These are phyloP conservation scores for Eptatretus burgeri DNA, from an alignment of 2,113 vertebrate species.

Conservation along the genomic window DNA sequence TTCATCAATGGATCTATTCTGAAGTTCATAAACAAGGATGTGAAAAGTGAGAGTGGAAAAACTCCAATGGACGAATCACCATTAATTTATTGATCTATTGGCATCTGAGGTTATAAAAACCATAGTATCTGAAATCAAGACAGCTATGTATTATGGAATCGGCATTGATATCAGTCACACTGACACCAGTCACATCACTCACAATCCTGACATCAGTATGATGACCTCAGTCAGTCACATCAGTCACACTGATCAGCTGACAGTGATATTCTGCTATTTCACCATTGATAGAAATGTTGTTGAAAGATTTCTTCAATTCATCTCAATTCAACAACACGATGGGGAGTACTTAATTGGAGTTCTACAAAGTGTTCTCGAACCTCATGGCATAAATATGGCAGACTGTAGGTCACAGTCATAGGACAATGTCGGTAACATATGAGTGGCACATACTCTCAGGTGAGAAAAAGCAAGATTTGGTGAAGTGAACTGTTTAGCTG, in stretches of 20 bases:
- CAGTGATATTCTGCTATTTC: neutral
- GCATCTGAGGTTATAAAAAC: constrained; percentile 3
- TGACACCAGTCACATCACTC: too few relatives aligned
- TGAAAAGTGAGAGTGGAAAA: constrained; percentile 1
- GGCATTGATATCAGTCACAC: neutral
- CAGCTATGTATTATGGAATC: neutral
- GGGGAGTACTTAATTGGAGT: neutral
- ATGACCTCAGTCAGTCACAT: too few relatives aligned
- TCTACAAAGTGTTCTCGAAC: neutral
- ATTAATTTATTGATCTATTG: constrained; percentile 2
- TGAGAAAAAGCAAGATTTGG: neutral
- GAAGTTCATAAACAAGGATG: constrained; percentile 3
- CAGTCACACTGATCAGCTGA: constrained; percentile 1
- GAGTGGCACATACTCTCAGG: constrained; percentile 3
- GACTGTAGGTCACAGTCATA: neutral
- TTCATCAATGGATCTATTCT: too few relatives aligned
- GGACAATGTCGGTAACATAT: neutral
- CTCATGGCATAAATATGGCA: constrained; percentile 1
- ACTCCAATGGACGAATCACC: neutral
- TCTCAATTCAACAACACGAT: neutral
- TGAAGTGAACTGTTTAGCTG: neutral
- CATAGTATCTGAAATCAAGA: constrained; percentile 2
- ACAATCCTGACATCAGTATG: too few relatives aligned
- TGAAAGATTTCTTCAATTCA: constrained; percentile 4
- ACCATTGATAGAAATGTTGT: constrained; percentile 4